Evolutionary conservation across 2,888 invertebrate genomes (phyloP), one percentile per base, ranked within the genome.

Genomic region (Stenotaenia linearis): DNA sequence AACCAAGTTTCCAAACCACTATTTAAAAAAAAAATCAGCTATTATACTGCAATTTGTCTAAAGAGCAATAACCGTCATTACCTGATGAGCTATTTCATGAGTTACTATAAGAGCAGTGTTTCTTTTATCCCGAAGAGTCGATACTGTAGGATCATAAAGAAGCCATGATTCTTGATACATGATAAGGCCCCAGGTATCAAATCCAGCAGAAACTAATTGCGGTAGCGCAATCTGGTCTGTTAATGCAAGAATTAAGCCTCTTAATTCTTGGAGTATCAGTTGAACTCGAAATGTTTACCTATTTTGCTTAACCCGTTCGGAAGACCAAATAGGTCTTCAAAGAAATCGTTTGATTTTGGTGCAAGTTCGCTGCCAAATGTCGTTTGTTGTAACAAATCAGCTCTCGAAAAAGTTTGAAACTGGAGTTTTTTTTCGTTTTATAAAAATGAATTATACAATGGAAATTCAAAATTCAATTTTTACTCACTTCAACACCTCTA

Each of bases 171-270:
- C 94, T 81, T 93, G 87, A 85, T 90, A 90, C 0, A 92, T 92
- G 10, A 93, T 90, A 23, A 93, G 85, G 0, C 94, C 94, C 93
- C 93, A 94, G 85, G 94, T 94, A 85, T 94, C 96, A 95, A 93
- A 93, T 80, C 94, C 92, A 21, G 88, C 89, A 78, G 91, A 91
- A 0, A 90, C 79, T 91, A 89, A 88, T 35, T 87, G 86, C 0
- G 89, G 89, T 30, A 89, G 86, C 0, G 88, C 88, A 75, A 89
- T 90, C 85, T 93, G 88, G 86, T 94, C 94, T 85, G n/a, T n/a
- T n/a, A n/a, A n/a, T n/a, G n/a, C n/a, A n/a, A n/a, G n/a, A n/a
- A n/a, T n/a, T n/a, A n/a, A n/a, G n/a, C n/a, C n/a, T n/a, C n/a
- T n/a, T n/a, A n/a, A n/a, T n/a, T n/a, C n/a, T n/a, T n/a, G n/a